Evolutionary conservation across 2,888 invertebrate species (phyloP), one percentile per base, ranked within the genome.

Genomic region (Troides aeacus): DNA sequence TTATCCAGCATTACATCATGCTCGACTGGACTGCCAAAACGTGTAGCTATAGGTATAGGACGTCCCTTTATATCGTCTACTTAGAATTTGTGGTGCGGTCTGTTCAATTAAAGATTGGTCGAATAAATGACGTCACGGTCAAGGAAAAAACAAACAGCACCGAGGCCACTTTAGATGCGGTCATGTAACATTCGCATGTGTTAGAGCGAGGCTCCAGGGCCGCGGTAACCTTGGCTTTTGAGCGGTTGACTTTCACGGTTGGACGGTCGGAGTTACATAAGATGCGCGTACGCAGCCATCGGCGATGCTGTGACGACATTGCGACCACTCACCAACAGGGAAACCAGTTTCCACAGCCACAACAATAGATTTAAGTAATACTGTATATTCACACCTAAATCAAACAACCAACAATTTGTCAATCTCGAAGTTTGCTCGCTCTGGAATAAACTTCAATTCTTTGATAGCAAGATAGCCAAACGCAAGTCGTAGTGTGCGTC

Each of bases 211-310:
- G 80, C 83, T 81, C 85, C 89, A 89, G 86, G 89, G 91, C 86
- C 89, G 81, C 80, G 85, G 79, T 90, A 90, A 92, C 92, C 92
- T 92, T 92, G 92, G 92, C 90, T 91, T 91, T 92, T 91, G 90
- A 91, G 88, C 87, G 89, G 88, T 15, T 84, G 87, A 92, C 92
- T 92, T 92, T 92, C 92, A 92, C 92, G 92, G 92, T 92, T 92
- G 91, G 91, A 88, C 89, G 86, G 89, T 81, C 84, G 88, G 77
- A 83, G 90, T 91, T 90, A 90, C 92, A 91, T 89, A 88, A 89
- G 79, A 84, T 86, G 82, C 76, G 79, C 80, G 78, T 76, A 75
- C 76, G 79, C 78, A 78, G 77, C 76, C 81, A 81, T 78, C 81
- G 80, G 79, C 80, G 77, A 87, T 86, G 84, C 85, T 81, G 78